Conservation (phyloP, 2,797 vertebrate genomes). For the Sebastes taczanowskii region DNA sequence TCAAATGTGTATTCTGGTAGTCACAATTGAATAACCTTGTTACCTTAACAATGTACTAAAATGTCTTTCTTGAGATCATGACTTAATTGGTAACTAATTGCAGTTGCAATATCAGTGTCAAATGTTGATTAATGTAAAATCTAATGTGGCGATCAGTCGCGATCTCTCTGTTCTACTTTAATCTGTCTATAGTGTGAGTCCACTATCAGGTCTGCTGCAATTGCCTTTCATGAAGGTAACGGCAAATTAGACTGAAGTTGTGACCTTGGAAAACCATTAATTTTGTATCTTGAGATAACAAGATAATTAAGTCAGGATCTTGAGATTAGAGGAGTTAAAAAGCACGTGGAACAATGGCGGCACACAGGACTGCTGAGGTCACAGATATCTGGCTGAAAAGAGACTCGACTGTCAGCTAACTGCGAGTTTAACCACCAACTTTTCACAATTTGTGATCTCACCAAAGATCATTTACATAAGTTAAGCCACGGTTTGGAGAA, state of each 20-base stretch:
- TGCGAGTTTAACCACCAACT: not conserved
- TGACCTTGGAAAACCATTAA: constrained; percentile 67
- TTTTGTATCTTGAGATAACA: constrained; percentile 59
- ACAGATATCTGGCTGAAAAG: constrained; percentile 11
- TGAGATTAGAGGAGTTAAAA: constrained; percentile 51
- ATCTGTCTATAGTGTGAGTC: constrained; percentile 7
- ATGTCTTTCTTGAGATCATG: not conserved
- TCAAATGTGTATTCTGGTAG: not conserved
- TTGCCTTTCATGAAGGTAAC: constrained; percentile 35
- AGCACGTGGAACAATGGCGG: constrained; percentile 24
- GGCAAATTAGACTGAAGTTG: constrained; percentile 38
- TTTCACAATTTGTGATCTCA: not conserved
- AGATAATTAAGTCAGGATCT: constrained; percentile 57
- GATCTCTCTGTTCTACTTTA: constrained; percentile 7
- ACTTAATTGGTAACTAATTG: not conserved
- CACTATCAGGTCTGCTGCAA: constrained; percentile 5
- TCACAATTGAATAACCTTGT: not conserved
- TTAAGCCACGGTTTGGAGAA: not conserved
- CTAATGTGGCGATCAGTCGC: not conserved
- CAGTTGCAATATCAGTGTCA: not conserved
- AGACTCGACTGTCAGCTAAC: not conserved
- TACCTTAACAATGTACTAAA: not conserved
- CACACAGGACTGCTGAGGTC: constrained; percentile 34
- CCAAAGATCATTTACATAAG: not conserved
- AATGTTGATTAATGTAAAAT: constrained; percentile 18